Percentiles rank a stretch among this genome's conserved stretches.
These are phyloP conservation scores for Theristus sp. DNA, from an alignment of 2,888 invertebrate species.

Conservation along the genomic window DNA sequence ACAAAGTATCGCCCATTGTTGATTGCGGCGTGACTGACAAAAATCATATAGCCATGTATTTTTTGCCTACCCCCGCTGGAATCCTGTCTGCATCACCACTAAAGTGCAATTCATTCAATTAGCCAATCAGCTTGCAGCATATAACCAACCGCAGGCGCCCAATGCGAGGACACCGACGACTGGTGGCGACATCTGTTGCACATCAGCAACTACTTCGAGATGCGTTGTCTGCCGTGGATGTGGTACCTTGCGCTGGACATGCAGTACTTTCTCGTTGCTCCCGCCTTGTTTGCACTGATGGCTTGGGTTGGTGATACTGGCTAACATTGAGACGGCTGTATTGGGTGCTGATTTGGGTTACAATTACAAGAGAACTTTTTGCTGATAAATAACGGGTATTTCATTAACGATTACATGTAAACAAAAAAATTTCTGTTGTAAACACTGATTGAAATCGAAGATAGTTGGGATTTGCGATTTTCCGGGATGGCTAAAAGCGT, in stretches of 20 bases:
- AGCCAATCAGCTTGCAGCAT: too few relatives aligned
- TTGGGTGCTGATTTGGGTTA: background rate
- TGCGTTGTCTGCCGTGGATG: conserved; percentile 17
- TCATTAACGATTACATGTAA: too few relatives aligned
- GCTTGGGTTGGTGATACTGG: background rate
- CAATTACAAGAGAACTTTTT: background rate
- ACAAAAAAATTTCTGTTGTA: too few relatives aligned
- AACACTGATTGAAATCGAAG: too few relatives aligned
- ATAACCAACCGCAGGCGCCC: background rate
- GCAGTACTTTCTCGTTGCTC: conserved; percentile 14
- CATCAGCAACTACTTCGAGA: conserved; percentile 14
- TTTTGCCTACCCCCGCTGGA: too few relatives aligned
- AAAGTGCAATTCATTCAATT: background rate
- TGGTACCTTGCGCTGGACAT: conserved; percentile 18
- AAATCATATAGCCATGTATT: too few relatives aligned
- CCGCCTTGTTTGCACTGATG: background rate
- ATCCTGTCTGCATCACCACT: background rate
- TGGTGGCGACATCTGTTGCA: conserved; percentile 15
- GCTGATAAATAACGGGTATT: too few relatives aligned
- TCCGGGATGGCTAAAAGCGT: too few relatives aligned
- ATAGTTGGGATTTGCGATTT: too few relatives aligned
- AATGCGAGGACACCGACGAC: background rate
- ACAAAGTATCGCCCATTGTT: background rate
- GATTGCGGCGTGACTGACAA: too few relatives aligned
- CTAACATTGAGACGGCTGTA: background rate